These are phyloP conservation scores for Lethrus apterus DNA, from an alignment of 1,140 invertebrate species.

Conservation along the genomic window DNA sequence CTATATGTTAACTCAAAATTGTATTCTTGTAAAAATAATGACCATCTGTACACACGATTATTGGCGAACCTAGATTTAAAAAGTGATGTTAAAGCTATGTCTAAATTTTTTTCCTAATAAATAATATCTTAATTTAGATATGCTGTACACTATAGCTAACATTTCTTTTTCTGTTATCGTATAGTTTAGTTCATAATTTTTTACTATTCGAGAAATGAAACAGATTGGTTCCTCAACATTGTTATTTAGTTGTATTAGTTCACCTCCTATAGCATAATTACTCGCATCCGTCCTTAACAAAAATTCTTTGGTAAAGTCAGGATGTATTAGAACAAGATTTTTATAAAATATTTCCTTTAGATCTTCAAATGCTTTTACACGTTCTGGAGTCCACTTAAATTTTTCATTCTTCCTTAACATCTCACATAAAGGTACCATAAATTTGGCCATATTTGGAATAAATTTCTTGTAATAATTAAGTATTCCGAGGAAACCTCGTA, in stretches of 20 bases:
- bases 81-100: neutral
- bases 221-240: neutral
- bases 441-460: neutral
- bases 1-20: slow-evolving; percentile 1
- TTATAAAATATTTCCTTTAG: slow-evolving; percentile 2
- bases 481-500: slow-evolving; percentile 7
- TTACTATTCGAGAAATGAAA: neutral
- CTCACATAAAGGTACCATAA: neutral
- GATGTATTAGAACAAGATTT: slow-evolving; percentile 8
- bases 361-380: slow-evolving; percentile 7
- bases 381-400: slow-evolving; percentile 9
- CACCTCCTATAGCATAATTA: neutral
- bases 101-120: slow-evolving; percentile 5
- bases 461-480: slow-evolving; percentile 7
- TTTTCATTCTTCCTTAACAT: slow-evolving; percentile 1
- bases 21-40: neutral
- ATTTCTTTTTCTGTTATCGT: neutral
- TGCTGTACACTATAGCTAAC: neutral
- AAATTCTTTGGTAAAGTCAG: slow-evolving; percentile 18
- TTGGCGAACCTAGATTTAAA: neutral
- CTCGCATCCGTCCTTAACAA: neutral
- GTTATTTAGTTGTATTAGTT: neutral
- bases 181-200: neutral
- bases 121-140: slow-evolving; percentile 3
- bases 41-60: slow-evolving; percentile 2